phyloP scores from a whole-genome alignment of 2,888 invertebrate species.

The Hipparchia sbordonii region DNA sequence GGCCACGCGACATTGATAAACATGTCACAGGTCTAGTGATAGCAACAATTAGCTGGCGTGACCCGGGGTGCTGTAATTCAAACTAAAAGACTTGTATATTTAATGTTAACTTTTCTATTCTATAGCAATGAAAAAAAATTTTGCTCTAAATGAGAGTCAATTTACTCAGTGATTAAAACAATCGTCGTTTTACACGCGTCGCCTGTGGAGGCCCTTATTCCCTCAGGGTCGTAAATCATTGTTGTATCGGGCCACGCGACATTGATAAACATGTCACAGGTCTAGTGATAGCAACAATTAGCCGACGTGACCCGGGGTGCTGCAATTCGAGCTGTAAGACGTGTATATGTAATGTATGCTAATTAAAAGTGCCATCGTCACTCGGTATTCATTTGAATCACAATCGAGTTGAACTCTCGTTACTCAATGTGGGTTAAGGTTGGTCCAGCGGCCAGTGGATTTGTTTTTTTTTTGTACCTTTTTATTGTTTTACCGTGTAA shows the following conservation, averaged over 20 bases:
- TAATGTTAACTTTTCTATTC: too few species aligned
- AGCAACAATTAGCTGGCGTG: constrained; percentile 46
- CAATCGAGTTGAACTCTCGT: constrained; percentile 44
- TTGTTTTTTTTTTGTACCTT: not conserved
- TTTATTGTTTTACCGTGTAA: too few species aligned
- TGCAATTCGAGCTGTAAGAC: constrained; percentile 37
- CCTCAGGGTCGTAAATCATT: too few species aligned
- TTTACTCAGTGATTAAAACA: too few species aligned
- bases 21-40: constrained; percentile 42
- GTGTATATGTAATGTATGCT: constrained; percentile 45
- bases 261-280: constrained; percentile 43
- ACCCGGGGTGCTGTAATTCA: constrained; percentile 39
- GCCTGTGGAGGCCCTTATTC: too few species aligned
- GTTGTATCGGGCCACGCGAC: constrained; percentile 9
- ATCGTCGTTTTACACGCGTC: too few species aligned
- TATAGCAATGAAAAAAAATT: too few species aligned
- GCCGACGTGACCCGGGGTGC: constrained; percentile 42
- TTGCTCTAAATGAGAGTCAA: too few species aligned
- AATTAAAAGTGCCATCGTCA: constrained; percentile 42
- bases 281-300: constrained; percentile 40
- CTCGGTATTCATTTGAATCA: constrained; percentile 44
- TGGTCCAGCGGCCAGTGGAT: constrained; percentile 11
- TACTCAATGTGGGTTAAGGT: constrained; percentile 47
- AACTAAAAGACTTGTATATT: constrained; percentile 25
- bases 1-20: constrained; percentile 38